Conservation (phyloP, 2,797 vertebrate genomes). For the Platyrinchus mystaceus region DNA sequence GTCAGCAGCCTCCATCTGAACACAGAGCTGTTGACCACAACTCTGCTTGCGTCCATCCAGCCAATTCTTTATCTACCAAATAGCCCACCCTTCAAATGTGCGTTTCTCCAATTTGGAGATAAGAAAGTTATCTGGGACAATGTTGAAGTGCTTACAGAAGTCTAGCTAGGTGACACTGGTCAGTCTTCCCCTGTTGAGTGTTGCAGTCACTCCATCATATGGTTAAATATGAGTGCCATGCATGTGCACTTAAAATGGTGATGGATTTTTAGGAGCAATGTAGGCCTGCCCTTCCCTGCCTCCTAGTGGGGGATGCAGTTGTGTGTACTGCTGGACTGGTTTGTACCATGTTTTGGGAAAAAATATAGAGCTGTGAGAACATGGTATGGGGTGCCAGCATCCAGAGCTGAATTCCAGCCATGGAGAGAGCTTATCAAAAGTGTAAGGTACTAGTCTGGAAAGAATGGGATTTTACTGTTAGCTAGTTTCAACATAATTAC, state of each 20-base stretch:
- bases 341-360: background rate
- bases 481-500: background rate
- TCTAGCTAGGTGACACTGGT: background rate
- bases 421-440: background rate
- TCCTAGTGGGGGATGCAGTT: background rate
- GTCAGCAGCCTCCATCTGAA: background rate
- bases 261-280: background rate
- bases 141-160: background rate
- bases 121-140: background rate
- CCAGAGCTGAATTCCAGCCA: background rate
- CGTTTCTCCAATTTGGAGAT: background rate
- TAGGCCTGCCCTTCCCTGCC: background rate
- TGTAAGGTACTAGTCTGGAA: background rate
- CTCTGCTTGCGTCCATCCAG: background rate
- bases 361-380: background rate
- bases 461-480: background rate
- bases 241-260: background rate
- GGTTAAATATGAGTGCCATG: background rate
- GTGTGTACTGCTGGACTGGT: background rate
- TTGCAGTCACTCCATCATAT: background rate
- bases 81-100: background rate
- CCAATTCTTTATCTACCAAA: background rate
- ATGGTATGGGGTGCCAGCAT: background rate
- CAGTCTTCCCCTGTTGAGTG: background rate
- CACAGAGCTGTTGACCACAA: background rate